Base-by-base conservation (phyloP, 2,888 invertebrate species). In the Poecilobothrus nobilitatus region DNA sequence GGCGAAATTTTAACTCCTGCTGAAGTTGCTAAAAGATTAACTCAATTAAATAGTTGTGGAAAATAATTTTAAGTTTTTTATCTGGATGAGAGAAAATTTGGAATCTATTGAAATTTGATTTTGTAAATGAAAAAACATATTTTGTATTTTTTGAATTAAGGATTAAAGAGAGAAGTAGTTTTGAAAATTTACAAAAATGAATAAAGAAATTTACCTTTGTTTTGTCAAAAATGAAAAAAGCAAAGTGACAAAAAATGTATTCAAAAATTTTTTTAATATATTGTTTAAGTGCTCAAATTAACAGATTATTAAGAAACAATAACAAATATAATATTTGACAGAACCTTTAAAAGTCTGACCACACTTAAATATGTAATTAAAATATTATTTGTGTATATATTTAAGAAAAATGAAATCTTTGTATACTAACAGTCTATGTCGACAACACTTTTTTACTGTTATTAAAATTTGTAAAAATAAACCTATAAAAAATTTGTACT, bases 1-100 rank as follows among this genome's bases (percentile, higher is more conserved):
- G 89, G 88, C 67, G 89, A 89, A 79, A 88, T 89, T 74, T 84
- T 88, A 8, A 80, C 82, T 0, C 83, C 82, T 15, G 78, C 81
- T 7, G 79, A 82, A 73, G 79, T 82, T 66, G 81, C 81, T 66
- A 75, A 76, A 70, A 78, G 82, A 18, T 74, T 82, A 72, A 74
- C 77, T 64, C 75, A 77, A 34, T 76, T 80, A 1, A 80, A 80
- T 71, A 73, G 73, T 44, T 3, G 15, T 44, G 44, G 44, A 67
- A 68, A 71, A 79, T 66, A 74, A 75, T 75, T 70, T 74, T 75
- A 61, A 78, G n/a, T n/a, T n/a, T n/a, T n/a, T n/a, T n/a, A n/a
- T n/a, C n/a, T n/a, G n/a, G n/a, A n/a, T n/a, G n/a, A n/a, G n/a
- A n/a, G n/a, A n/a, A 74, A 75, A 69, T 69, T 44, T 44, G 44